Evolutionary conservation across 2,113 vertebrate species (phyloP).

Genomic region (Aphyosemion australe): DNA sequence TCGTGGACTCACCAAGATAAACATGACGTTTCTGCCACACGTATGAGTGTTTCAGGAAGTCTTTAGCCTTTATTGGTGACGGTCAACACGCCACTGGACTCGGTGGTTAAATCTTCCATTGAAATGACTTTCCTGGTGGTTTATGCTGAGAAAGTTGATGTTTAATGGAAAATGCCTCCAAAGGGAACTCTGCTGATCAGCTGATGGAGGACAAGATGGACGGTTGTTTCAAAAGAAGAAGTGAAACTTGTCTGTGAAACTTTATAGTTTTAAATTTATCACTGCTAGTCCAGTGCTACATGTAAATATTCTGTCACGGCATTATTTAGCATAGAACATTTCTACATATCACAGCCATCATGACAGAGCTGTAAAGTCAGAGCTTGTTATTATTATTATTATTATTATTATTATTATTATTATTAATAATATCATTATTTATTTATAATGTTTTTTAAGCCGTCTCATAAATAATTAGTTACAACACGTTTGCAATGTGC

Average conservation of each 20-base stretch:
- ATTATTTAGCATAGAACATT: too few relatives aligned
- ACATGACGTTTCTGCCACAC: neutral
- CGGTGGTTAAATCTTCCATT: constrained; percentile 1
- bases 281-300: too few relatives aligned
- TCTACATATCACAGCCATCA: too few relatives aligned
- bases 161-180: neutral
- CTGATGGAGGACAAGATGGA: neutral
- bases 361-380: too few relatives aligned
- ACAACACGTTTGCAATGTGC: too few relatives aligned
- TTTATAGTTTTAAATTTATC: too few relatives aligned
- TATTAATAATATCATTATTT: too few relatives aligned
- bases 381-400: too few relatives aligned
- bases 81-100: constrained; percentile 8
- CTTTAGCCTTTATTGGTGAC: neutral
- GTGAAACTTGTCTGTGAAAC: neutral
- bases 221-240: neutral
- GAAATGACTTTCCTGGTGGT: constrained; percentile 5
- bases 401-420: too few relatives aligned
- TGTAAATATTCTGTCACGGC: neutral
- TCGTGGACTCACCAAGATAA: neutral
- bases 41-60: constrained; percentile 34
- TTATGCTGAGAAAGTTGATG: neutral
- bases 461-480: too few relatives aligned
- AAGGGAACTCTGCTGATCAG: neutral
- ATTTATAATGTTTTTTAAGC: too few relatives aligned